A percentile compares a stretch with the other conserved stretches of the same genome.
Conservation (phyloP, 1,140 invertebrate species). For the Ceratitis capitata region DNA sequence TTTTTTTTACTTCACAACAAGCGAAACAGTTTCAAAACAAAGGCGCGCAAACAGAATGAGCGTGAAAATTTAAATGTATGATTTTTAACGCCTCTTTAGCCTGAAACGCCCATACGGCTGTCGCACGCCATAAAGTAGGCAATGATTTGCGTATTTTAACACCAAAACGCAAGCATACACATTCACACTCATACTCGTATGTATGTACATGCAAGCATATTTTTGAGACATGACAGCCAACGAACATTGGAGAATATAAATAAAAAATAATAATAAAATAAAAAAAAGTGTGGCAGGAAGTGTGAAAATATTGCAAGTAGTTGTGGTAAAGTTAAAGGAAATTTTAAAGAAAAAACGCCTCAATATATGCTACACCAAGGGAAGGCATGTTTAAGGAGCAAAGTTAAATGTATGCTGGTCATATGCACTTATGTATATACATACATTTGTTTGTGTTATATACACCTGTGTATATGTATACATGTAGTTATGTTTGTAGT, state of each 20-base stretch:
- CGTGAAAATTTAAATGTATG: background rate
- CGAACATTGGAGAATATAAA: background rate
- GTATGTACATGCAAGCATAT: background rate
- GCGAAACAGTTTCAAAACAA: background rate
- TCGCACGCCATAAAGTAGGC: conserved; percentile 33
- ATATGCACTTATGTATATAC: too few species aligned
- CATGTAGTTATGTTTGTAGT: background rate
- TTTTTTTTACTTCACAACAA: background rate
- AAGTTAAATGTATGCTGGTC: too few species aligned
- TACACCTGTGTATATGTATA: background rate
- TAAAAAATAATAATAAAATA: background rate
- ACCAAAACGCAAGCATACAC: background rate
- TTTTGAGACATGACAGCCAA: background rate
- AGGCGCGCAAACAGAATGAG: background rate
- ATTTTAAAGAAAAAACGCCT: background rate
- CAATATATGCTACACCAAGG: background rate
- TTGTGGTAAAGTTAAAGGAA: background rate
- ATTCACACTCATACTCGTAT: background rate
- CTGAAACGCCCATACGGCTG: background rate
- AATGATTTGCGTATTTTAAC: conserved; percentile 26
- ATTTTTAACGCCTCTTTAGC: conserved; percentile 31
- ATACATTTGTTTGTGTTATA: background rate
- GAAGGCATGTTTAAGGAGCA: too few species aligned
- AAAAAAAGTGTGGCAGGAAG: conserved; percentile 6
- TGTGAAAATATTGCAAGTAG: background rate